Percentiles rank a stretch among this genome's conserved stretches.
phyloP scores from a whole-genome alignment of 2,113 vertebrate genomes.

The Mellivora capensis region DNA sequence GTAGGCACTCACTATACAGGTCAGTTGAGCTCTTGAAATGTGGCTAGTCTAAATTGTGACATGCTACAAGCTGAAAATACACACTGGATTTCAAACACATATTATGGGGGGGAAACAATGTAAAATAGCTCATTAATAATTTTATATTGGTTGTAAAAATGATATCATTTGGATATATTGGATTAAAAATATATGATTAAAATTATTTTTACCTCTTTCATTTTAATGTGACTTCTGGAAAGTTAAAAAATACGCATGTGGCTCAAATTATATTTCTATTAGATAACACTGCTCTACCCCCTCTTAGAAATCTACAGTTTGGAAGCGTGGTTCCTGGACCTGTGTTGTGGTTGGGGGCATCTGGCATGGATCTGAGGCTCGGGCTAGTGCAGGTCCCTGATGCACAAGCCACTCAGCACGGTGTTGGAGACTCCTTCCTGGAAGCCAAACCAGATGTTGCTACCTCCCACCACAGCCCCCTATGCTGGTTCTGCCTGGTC shows the following conservation, averaged over 20 bases:
- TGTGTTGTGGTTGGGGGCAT: background rate
- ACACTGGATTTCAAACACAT: background rate
- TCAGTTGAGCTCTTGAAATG: background rate
- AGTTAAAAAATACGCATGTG: background rate
- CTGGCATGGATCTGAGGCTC: background rate
- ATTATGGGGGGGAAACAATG: background rate
- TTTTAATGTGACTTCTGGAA: background rate
- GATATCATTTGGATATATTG: background rate
- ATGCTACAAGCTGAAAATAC: background rate
- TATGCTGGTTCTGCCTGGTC: conserved; percentile 52
- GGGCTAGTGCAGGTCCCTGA: conserved; percentile 85
- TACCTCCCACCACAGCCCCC: conserved; percentile 89
- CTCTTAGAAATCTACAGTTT: background rate
- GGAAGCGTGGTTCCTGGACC: background rate
- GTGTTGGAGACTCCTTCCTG: conserved; percentile 93
- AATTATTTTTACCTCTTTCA: background rate
- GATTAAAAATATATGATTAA: background rate
- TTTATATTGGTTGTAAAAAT: background rate
- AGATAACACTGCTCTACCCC: background rate
- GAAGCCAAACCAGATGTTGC: conserved; percentile 93
- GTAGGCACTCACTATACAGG: background rate
- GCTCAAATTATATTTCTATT: background rate
- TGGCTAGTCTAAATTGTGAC: background rate
- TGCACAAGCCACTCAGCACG: conserved; percentile 87
- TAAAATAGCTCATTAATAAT: background rate